Base-by-base conservation (phyloP, 2,797 vertebrate genomes). In the Danio choprae region DNA sequence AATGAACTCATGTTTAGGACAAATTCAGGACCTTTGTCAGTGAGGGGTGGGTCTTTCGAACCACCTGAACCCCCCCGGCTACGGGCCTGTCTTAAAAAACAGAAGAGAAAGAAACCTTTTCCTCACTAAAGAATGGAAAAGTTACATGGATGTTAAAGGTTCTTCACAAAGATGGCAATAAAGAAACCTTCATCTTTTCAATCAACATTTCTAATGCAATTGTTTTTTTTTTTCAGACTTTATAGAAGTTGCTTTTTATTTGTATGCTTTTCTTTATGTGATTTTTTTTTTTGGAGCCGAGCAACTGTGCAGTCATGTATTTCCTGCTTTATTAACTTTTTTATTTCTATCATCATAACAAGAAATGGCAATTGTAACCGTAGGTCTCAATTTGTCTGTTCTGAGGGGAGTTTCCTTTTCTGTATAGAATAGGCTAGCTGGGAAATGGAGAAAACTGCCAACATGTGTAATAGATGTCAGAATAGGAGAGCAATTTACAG, bases 401-500 rank as follows among this genome's bases (percentile, higher is more conserved):
- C 48, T 62, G 46, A 77, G 6, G 55, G 60, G 71, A 77, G 65
- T 68, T 70, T 65, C 48, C 77, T 77, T 38, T n/a, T 79, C 6
- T 81, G 70, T 56, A 79, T 59, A 81, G 78, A 69, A 82, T 50
- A 62, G 70, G 40, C 38, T 70, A 44, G 36, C 44, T 43, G 50
- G 65, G 63, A 86, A 84, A 86, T 82, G 46, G 82, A 75, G 65
- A 76, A 82, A 82, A 67, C 69, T 60, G 46, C 76, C 71, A 56
- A 59, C 51, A 78, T 50, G 59, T 84, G 81, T 82, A 86, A 77
- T 75, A 63, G 82, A 74, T 77, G 73, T 72, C 63, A 67, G 74
- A 82, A 84, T 67, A 70, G 59, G 67, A 80, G 77, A 86, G 69
- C 85, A 86, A 86, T 86, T 86, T 86, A 84, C 46, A 75, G 85